These are phyloP conservation scores for Nebria salina DNA, from an alignment of 2,888 invertebrate genomes.

Conservation along the genomic window DNA sequence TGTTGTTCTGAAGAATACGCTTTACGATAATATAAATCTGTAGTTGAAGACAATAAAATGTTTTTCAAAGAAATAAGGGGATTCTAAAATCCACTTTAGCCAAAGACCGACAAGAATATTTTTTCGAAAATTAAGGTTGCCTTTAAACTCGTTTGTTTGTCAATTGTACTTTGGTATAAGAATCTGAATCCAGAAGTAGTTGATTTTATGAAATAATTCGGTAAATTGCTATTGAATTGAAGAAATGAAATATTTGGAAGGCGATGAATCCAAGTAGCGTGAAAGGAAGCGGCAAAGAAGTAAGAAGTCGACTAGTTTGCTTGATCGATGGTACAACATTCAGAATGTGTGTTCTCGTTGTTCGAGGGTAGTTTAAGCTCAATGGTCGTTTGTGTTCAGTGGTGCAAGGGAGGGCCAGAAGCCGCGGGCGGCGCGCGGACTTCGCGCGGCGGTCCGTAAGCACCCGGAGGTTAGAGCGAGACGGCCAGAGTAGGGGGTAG, in stretches of 20 bases:
- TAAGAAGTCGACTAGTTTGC: not conserved
- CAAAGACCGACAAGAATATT: too few relatives aligned
- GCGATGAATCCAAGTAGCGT: too few relatives aligned
- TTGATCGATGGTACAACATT: not conserved
- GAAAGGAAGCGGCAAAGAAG: not conserved
- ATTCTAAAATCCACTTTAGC: too few relatives aligned
- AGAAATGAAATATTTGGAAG: too few relatives aligned
- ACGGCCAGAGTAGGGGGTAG: slow-evolving; percentile 41
- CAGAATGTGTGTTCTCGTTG: not conserved
- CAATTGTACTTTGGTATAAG: too few relatives aligned
- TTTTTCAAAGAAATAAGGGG: too few relatives aligned
- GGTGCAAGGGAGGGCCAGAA: slow-evolving; percentile 49
- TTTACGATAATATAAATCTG: not conserved
- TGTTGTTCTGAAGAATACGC: not conserved
- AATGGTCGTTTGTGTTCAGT: slow-evolving; percentile 22
- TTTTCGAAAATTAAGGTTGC: too few relatives aligned
- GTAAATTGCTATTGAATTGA: too few relatives aligned
- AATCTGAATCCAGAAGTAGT: too few relatives aligned
- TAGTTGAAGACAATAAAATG: too few relatives aligned
- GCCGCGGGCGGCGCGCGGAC: slow-evolving; percentile 48
- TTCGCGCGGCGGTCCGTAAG: slow-evolving; percentile 36
- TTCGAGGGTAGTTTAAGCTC: slow-evolving; percentile 3
- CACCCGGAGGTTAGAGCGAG: slow-evolving; percentile 32
- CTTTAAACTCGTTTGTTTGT: too few relatives aligned
- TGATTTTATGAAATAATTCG: too few relatives aligned